Percentiles rank a stretch among this genome's conserved stretches.
These are phyloP conservation scores for Hybognathus amarus DNA, from an alignment of 2,797 vertebrate genomes.

Conservation along the genomic window DNA sequence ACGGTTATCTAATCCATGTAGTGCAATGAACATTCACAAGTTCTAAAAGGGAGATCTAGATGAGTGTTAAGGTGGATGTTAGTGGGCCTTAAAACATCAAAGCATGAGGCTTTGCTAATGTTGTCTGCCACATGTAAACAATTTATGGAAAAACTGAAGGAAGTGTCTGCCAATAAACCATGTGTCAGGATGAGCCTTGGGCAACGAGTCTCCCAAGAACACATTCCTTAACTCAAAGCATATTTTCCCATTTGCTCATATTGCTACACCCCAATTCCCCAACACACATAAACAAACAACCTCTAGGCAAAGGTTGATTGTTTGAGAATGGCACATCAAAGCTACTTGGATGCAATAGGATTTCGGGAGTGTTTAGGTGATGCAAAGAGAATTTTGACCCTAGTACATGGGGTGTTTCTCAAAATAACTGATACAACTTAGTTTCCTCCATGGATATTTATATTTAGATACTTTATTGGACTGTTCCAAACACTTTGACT, in stretches of 20 bases:
- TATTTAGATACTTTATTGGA: not conserved
- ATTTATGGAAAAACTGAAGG: slow-evolving; percentile 37
- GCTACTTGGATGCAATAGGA: slow-evolving; percentile 37
- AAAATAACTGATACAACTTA: not conserved
- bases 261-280: slow-evolving; percentile 20
- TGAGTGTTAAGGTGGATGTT: not conserved
- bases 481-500: not conserved
- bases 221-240: slow-evolving; percentile 26
- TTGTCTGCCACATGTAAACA: slow-evolving; percentile 38
- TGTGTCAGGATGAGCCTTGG: slow-evolving; percentile 10
- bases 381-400: slow-evolving; percentile 8
- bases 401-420: not conserved
- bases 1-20: not conserved
- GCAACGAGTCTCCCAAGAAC: slow-evolving; percentile 22
- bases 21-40: not conserved
- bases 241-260: slow-evolving; percentile 32
- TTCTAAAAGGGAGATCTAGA: not conserved
- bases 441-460: not conserved
- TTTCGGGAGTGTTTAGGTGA: slow-evolving; percentile 37
- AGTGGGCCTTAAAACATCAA: slow-evolving; percentile 15
- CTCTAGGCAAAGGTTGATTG: slow-evolving; percentile 48
- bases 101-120: slow-evolving; percentile 4
- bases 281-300: slow-evolving; percentile 16
- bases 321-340: slow-evolving; percentile 58
- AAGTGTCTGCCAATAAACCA: slow-evolving; percentile 18